These are phyloP conservation scores for Troides oblongomaculatus DNA, from an alignment of 2,888 invertebrate genomes.

Conservation along the genomic window DNA sequence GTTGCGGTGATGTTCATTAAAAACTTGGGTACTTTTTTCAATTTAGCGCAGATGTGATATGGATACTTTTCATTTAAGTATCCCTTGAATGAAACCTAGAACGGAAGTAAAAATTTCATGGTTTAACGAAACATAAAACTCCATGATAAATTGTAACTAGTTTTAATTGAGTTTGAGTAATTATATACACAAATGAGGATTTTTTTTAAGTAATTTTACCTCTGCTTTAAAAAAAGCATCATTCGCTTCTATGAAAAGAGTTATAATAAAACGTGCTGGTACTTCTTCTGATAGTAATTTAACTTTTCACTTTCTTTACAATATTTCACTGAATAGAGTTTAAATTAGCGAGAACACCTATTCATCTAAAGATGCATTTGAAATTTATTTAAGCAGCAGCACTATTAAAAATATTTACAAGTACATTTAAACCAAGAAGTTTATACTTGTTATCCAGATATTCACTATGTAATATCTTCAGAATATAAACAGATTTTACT, in stretches of 20 bases:
- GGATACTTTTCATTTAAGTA: neutral
- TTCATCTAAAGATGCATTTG: slow-evolving; percentile 3
- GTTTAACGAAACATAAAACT: neutral
- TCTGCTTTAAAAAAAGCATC: slow-evolving; percentile 3
- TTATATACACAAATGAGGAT: neutral
- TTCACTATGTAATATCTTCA: no score
- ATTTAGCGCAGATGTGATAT: neutral
- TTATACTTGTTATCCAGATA: no score
- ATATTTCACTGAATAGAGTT: slow-evolving; percentile 16
- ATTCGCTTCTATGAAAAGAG: neutral
- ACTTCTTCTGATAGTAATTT: neutral
- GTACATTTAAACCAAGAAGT: no score
- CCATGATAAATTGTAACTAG: neutral
- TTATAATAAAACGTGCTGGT: neutral
- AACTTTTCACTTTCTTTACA: slow-evolving; percentile 1
- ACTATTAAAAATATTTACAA: no score
- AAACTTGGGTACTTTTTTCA: neutral
- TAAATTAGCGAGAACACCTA: slow-evolving; percentile 13
- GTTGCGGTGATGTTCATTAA: neutral
- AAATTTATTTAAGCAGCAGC: neutral
- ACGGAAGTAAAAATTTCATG: neutral
- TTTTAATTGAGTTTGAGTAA: neutral
- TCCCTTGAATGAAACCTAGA: neutral
- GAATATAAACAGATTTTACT: no score
- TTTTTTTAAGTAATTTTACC: neutral